A percentile compares a stretch with the other conserved stretches of the same genome.
phyloP scores from a whole-genome alignment of 2,888 invertebrate species.

The Cryptocheilus praepositus region DNA sequence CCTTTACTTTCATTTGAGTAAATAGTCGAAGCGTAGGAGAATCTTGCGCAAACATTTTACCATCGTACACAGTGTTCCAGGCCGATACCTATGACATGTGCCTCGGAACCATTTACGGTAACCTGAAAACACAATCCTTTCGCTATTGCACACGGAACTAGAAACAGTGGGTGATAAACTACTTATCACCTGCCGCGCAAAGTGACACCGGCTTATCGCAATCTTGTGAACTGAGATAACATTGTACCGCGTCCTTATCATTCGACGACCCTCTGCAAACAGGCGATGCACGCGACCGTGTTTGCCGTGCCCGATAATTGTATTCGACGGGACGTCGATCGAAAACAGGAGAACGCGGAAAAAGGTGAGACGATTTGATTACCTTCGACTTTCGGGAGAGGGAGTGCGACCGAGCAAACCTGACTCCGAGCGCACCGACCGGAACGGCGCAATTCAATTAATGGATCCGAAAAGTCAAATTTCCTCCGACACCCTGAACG shows the following conservation, averaged over 20 bases:
- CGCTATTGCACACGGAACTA: slow-evolving; percentile 23
- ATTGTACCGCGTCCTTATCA: slow-evolving; percentile 29
- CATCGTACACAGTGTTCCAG: no score
- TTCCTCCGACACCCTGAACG: not conserved
- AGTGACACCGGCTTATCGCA: slow-evolving; percentile 41
- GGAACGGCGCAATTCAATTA: not conserved
- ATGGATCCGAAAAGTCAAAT: not conserved
- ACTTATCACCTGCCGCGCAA: slow-evolving; percentile 33
- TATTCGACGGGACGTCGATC: slow-evolving; percentile 39
- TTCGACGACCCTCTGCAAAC: slow-evolving; percentile 29
- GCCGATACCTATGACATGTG: no score
- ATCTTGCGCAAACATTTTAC: no score
- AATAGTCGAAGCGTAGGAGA: no score
- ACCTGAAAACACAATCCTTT: slow-evolving; percentile 14
- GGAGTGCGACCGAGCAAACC: no score
- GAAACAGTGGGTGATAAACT: slow-evolving; percentile 28
- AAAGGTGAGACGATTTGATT: slow-evolving; percentile 14
- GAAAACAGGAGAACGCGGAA: slow-evolving; percentile 4
- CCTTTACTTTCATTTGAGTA: no score
- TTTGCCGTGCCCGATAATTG: slow-evolving; percentile 48
- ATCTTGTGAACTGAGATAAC: slow-evolving; percentile 34
- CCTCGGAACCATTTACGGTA: not conserved
- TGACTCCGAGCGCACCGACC: not conserved
- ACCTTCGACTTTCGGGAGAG: slow-evolving; percentile 19
- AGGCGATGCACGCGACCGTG: slow-evolving; percentile 31